Evolutionary conservation across 2,888 invertebrate genomes (phyloP).

Genomic region (Leucophora obtusa): DNA sequence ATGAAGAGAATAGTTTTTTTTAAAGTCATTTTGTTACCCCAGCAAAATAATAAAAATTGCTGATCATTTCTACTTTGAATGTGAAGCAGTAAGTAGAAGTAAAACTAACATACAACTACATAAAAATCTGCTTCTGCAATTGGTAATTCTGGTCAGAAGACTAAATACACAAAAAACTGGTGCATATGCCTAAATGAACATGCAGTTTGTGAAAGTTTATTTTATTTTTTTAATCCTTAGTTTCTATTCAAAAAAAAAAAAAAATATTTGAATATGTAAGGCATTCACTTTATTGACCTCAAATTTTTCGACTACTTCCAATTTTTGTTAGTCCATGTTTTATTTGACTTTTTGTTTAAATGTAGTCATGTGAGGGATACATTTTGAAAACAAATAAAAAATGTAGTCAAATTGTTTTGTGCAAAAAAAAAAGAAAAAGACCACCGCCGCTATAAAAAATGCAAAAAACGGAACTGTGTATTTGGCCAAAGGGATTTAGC

Average conservation of each 20-base stretch:
- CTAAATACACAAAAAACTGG: not conserved
- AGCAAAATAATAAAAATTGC: no score
- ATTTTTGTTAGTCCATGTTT: not conserved
- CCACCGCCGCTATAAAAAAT: no score
- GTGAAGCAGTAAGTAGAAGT: no score
- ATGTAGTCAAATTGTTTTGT: not conserved
- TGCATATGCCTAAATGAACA: conserved; percentile 2
- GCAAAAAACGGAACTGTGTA: not conserved
- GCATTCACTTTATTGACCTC: conserved; percentile 45
- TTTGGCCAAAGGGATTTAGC: not conserved
- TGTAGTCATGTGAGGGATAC: not conserved
- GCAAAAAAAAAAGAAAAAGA: not conserved
- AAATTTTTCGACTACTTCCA: conserved; percentile 19
- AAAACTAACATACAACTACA: not conserved
- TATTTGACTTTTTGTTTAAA: not conserved
- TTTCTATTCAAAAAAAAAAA: no score
- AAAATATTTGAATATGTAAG: not conserved
- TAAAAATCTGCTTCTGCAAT: not conserved
- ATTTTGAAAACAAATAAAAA: conserved; percentile 1
- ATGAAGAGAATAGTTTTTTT: not conserved
- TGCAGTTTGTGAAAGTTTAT: not conserved
- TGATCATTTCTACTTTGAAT: no score
- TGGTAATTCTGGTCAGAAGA: not conserved
- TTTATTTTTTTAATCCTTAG: not conserved
- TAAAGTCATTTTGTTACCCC: no score